phyloP scores from a whole-genome alignment of 2,888 invertebrate species.

The Phaedon cochleariae region DNA sequence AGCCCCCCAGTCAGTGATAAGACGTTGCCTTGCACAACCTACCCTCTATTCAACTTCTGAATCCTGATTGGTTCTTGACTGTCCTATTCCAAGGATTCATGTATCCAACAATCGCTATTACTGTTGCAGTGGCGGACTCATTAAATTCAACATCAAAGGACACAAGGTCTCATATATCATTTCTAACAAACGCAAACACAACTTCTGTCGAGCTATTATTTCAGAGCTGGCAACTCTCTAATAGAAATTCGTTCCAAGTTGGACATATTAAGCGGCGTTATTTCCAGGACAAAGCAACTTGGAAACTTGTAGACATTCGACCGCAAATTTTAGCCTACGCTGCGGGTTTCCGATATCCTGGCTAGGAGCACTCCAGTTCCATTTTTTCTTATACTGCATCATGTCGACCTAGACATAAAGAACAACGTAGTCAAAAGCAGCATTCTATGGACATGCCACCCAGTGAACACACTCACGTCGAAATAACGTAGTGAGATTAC shows the following conservation, averaged over 20 bases:
- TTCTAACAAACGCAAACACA: constrained; percentile 4
- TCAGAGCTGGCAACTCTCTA: constrained; percentile 9
- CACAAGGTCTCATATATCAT: not conserved
- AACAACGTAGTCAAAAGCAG: too few species aligned
- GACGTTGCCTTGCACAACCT: too few species aligned
- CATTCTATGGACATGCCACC: too few species aligned
- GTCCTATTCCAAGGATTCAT: not conserved
- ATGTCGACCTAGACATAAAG: too few species aligned
- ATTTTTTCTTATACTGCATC: too few species aligned
- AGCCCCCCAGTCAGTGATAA: too few species aligned
- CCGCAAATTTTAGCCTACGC: constrained; percentile 27
- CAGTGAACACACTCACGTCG: too few species aligned
- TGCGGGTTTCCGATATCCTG: constrained; percentile 17
- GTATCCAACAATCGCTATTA: not conserved
- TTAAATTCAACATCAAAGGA: not conserved
- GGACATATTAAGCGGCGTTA: constrained; percentile 22
- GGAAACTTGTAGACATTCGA: constrained; percentile 30
- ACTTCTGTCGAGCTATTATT: constrained; percentile 7
- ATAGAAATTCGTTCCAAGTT: constrained; percentile 19
- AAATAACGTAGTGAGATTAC: too few species aligned
- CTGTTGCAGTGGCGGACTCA: not conserved
- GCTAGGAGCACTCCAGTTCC: constrained; percentile 18
- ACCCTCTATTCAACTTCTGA: too few species aligned
- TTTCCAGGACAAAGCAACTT: constrained; percentile 31
- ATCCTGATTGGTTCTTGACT: too few species aligned